phyloP scores from a whole-genome alignment of 2,888 invertebrate genomes.

The Pimpla rufipes region DNA sequence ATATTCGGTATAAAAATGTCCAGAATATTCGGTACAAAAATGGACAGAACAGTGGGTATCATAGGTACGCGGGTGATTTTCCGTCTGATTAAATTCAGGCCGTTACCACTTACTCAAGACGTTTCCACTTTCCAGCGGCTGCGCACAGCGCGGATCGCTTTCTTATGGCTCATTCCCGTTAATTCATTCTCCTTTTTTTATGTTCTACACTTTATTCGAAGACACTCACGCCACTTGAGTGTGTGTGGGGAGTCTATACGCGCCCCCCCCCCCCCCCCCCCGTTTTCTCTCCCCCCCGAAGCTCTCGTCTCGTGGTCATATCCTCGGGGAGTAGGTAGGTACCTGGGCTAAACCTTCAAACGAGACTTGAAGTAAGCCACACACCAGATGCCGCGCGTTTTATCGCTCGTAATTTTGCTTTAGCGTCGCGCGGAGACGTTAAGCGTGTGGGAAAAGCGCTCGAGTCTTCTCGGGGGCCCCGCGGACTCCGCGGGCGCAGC shows the following conservation, averaged over 20 bases:
- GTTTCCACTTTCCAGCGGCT: constrained; percentile 7
- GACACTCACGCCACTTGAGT: neutral
- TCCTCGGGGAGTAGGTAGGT: neutral
- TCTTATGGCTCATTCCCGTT: constrained; percentile 5
- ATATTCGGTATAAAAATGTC: too few relatives aligned
- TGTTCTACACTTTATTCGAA: neutral
- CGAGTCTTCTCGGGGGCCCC: neutral
- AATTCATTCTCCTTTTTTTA: constrained; percentile 16
- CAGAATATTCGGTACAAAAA: neutral
- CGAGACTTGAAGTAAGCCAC: constrained; percentile 45
- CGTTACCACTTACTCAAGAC: constrained; percentile 16
- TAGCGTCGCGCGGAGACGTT: constrained; percentile 42
- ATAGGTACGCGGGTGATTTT: neutral
- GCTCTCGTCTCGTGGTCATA: constrained; percentile 11
- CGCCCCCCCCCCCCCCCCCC: too few relatives aligned
- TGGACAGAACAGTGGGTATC: too few relatives aligned
- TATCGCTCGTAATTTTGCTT: constrained; percentile 64
- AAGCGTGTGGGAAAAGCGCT: constrained; percentile 28
- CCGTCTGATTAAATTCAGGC: neutral
- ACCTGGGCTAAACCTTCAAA: constrained; percentile 7
- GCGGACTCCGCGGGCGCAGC: neutral
- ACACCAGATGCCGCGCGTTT: constrained; percentile 58
- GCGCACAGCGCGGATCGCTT: neutral
- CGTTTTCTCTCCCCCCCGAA: neutral
- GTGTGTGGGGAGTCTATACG: too few relatives aligned